These are phyloP conservation scores for Philopedon plagiatum DNA, from an alignment of 2,888 invertebrate species.

Conservation along the genomic window DNA sequence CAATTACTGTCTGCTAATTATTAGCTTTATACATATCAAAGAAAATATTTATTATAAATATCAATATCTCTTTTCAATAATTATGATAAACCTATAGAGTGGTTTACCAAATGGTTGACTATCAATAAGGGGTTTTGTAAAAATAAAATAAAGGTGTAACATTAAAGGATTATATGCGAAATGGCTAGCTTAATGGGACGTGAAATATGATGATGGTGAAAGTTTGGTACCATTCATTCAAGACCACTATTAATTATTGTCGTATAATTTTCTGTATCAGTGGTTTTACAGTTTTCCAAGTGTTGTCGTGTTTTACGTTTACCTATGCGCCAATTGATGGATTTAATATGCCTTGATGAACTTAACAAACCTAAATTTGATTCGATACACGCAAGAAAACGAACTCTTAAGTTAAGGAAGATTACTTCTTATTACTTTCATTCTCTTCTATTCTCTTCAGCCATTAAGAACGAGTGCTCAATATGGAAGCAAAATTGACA, in stretches of 20 bases:
- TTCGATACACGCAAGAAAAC: no score
- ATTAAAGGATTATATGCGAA: not conserved
- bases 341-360: no score
- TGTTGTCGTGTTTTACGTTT: no score
- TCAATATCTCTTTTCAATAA: not conserved
- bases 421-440: no score
- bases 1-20: not conserved
- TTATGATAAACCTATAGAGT: not conserved
- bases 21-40: not conserved
- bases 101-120: not conserved
- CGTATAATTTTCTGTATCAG: constrained; percentile 10
- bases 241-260: not conserved
- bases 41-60: not conserved
- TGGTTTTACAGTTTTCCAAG: constrained; percentile 2
- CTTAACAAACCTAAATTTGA: no score
- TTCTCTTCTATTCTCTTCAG: no score
- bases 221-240: not conserved
- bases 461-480: no score
- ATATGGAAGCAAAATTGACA: no score
- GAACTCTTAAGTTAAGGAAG: no score
- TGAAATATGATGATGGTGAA: constrained; percentile 15
- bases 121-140: not conserved
- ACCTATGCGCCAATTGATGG: no score
- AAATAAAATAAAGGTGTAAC: not conserved
- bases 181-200: not conserved